Conservation (phyloP, 2,113 vertebrate genomes). For the Diadophis punctatus region DNA sequence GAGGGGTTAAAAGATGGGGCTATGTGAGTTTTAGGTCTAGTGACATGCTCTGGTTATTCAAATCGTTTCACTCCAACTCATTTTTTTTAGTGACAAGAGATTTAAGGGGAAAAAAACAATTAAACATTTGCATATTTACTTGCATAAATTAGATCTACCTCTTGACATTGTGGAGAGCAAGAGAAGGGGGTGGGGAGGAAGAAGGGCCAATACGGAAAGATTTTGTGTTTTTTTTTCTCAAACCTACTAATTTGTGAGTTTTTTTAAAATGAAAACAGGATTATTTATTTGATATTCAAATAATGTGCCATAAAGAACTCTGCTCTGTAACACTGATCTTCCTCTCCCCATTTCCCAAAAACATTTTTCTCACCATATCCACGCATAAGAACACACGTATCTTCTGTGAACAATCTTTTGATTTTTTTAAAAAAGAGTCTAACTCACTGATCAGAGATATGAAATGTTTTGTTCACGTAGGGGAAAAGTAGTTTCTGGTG, state of each 20-base stretch:
- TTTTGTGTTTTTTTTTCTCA: not conserved
- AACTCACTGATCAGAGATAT: not conserved
- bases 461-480: not conserved
- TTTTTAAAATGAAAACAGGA: not conserved
- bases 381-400: not conserved
- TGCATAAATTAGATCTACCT: conserved; percentile 67
- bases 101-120: conserved; percentile 71
- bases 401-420: not conserved
- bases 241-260: conserved; percentile 17
- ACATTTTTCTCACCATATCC: not conserved
- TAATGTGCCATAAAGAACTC: not conserved
- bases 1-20: conserved; percentile 23
- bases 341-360: not conserved
- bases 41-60: conserved; percentile 69
- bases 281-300: conserved; percentile 22
- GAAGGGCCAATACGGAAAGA: not conserved
- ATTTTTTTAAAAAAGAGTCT: not conserved
- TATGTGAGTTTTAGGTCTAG: conserved; percentile 52
- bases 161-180: conserved; percentile 34
- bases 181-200: not conserved
- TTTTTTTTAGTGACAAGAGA: conserved; percentile 73
- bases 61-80: conserved; percentile 70
- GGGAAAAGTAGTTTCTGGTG: not conserved
- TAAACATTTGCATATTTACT: conserved; percentile 73
- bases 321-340: not conserved